phyloP scores from a whole-genome alignment of 2,888 invertebrate genomes.

The Rhaphigaster nebulosa region DNA sequence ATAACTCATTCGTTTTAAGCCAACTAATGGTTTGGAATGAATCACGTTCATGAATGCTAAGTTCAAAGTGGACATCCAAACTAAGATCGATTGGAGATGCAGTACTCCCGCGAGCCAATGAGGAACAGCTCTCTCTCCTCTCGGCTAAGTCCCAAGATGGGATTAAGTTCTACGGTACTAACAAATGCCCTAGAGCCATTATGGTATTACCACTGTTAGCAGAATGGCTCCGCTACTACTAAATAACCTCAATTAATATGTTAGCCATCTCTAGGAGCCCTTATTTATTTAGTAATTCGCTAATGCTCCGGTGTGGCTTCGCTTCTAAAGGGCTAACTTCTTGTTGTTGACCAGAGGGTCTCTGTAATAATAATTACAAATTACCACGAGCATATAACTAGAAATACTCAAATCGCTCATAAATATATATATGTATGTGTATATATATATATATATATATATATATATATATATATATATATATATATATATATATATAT shows the following conservation, averaged over 20 bases:
- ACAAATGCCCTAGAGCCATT: slow-evolving; percentile 37
- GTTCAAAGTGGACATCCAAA: not conserved
- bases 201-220: slow-evolving; percentile 51
- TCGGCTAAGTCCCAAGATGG: not conserved
- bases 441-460: too few species aligned
- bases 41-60: too few species aligned
- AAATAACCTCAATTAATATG: slow-evolving; percentile 44
- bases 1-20: too few species aligned
- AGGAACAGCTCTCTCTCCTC: not conserved
- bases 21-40: too few species aligned
- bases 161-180: not conserved
- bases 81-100: not conserved
- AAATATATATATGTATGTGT: too few species aligned
- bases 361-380: not conserved
- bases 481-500: too few species aligned
- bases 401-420: too few species aligned
- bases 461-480: too few species aligned
- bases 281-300: slow-evolving; percentile 36
- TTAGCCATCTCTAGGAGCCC: not conserved
- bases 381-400: not conserved
- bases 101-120: too few species aligned
- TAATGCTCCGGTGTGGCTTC: not conserved
- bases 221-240: not conserved
- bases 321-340: not conserved
- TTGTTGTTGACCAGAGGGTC: not conserved